Evolutionary conservation across 2,113 vertebrate genomes (phyloP), one percentile per base, ranked within the genome.

Genomic region (Emydura subglobosa): DNA sequence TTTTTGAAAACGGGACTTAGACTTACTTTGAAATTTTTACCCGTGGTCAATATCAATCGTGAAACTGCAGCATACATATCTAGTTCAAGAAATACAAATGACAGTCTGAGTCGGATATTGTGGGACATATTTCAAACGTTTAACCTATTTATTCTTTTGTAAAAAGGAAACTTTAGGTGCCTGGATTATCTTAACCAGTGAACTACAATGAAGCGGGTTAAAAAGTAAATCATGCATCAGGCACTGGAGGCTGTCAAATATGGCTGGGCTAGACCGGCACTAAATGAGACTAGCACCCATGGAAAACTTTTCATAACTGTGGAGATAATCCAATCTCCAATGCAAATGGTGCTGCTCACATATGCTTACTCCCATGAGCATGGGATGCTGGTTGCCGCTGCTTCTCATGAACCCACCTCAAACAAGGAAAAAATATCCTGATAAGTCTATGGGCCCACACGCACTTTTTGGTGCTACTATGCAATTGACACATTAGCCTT

Each of bases 101-200:
- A n/a, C 19, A 86, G 44, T 14, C 50, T 0, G 0, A 83, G 17
- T 31, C 86, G 25, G 14, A 81, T 25, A 49, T 0, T 39, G 19
- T 65, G 89, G 89, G 51, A 2, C 2, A 14, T 3, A 39, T 0
- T 53, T 53, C 6, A 10, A 79, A 21, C 13, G 16, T 49, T 83
- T 85, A 21, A 79, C 47, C 17, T 24, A 12, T 27, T 76, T 61
- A 55, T 27, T 74, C 25, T 87, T 79, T 76, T 55, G 42, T 61
- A 7, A 44, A 76, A 91, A 14, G 65, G 50, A 78, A 76, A 51
- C 19, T 39, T 72, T 10, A 19, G 65, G 34, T 65, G 16, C 61
- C 34, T 65, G 53, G 24, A 3, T 3, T 17, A 24, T 4, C 9
- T n/a, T 42, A 68, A 76, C 39, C 29, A 1, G 13, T n/a, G 17